Conservation (phyloP, 2,888 invertebrate genomes). For the Yponomeuta plumbellus region DNA sequence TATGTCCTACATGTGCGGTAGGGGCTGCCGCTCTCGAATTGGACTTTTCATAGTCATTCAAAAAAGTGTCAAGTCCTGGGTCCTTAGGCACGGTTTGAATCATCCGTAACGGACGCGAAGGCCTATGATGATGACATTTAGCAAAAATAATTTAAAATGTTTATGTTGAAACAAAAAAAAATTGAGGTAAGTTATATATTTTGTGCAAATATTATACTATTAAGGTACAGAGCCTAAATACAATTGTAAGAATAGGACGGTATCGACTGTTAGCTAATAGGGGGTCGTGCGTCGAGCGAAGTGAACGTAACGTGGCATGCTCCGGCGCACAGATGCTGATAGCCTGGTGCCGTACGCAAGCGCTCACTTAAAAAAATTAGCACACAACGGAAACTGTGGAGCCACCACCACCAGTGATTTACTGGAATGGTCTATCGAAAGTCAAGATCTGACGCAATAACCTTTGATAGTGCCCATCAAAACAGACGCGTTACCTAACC, state of each 20-base stretch:
- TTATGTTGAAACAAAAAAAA: too few relatives aligned
- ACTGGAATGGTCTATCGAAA: slow-evolving; percentile 12
- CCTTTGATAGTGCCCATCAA: slow-evolving; percentile 15
- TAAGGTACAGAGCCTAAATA: neutral
- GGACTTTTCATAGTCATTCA: too few relatives aligned
- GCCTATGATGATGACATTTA: too few relatives aligned
- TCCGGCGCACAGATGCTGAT: slow-evolving; percentile 65
- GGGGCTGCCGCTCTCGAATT: too few relatives aligned
- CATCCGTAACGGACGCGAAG: too few relatives aligned
- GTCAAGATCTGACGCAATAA: slow-evolving; percentile 13
- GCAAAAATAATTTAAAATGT: too few relatives aligned
- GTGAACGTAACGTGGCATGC: slow-evolving; percentile 64
- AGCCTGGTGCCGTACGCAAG: slow-evolving; percentile 45
- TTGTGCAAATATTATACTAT: too few relatives aligned
- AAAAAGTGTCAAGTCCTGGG: too few relatives aligned
- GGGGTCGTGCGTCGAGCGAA: slow-evolving; percentile 46
- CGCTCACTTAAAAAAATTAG: slow-evolving; percentile 63
- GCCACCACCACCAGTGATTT: neutral
- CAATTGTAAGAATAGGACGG: slow-evolving; percentile 7
- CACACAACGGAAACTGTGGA: slow-evolving; percentile 65
- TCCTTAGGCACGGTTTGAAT: too few relatives aligned
- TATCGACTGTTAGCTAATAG: slow-evolving; percentile 46
- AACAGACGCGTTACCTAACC: neutral
- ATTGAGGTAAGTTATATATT: too few relatives aligned
- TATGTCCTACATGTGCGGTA: too few relatives aligned